phyloP scores from a whole-genome alignment of 2,113 vertebrate species.

The Melanerpes aurifrons region DNA sequence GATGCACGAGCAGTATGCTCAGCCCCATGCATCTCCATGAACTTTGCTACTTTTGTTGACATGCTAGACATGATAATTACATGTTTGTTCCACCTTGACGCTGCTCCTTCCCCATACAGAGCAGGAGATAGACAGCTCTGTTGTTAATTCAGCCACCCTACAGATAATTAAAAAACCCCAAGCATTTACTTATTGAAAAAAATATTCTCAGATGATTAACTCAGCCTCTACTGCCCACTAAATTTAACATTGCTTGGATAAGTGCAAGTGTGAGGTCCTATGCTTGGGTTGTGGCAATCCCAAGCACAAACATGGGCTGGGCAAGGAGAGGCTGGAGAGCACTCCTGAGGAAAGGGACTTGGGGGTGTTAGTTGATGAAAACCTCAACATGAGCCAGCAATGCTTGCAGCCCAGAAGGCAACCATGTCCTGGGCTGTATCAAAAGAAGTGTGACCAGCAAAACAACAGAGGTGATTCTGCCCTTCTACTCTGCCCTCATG shows the following conservation, averaged over 20 bases:
- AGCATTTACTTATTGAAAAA: background rate
- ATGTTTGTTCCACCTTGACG: background rate
- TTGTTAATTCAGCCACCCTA: background rate
- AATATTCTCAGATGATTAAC: background rate
- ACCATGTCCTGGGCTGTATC: too few relatives aligned
- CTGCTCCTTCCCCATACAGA: background rate
- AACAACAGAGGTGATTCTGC: too few relatives aligned
- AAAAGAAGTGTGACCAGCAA: too few relatives aligned
- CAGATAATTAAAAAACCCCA: background rate
- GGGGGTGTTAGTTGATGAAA: too few relatives aligned
- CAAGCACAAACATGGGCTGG: too few relatives aligned
- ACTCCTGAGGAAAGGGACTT: too few relatives aligned
- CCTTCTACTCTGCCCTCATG: too few relatives aligned
- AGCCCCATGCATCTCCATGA: background rate
- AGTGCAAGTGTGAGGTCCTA: background rate
- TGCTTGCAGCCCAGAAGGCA: too few relatives aligned
- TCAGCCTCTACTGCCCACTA: background rate
- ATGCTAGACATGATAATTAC: background rate
- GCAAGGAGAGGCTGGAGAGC: too few relatives aligned
- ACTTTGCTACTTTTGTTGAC: background rate
- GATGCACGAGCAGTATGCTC: background rate
- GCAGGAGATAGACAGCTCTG: background rate
- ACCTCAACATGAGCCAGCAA: too few relatives aligned
- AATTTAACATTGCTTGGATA: background rate
- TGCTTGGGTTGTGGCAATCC: too few relatives aligned